Percentiles rank a stretch among this genome's conserved stretches.
phyloP scores from a whole-genome alignment of 2,797 vertebrate genomes.

The Podarcis lilfordi region DNA sequence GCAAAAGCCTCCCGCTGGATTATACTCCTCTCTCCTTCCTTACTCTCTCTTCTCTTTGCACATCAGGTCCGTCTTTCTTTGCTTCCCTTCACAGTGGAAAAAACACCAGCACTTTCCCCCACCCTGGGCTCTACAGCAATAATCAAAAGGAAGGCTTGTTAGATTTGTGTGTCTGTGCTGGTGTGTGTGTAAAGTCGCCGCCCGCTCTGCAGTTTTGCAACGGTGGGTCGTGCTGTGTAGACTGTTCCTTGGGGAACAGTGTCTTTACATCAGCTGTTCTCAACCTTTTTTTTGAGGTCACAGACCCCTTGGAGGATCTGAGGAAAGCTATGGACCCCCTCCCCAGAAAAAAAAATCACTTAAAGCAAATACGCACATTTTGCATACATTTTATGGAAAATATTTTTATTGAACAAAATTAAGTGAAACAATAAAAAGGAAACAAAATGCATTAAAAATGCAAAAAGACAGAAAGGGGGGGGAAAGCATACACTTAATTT shows the following conservation, averaged over 20 bases:
- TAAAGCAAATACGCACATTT: no score
- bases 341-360: no score
- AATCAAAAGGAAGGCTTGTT: background rate
- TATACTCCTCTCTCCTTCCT: background rate
- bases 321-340: no score
- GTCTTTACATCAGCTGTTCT: background rate
- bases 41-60: background rate
- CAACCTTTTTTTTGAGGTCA: no score
- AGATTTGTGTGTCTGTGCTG: background rate
- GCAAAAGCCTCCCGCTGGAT: background rate
- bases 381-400: no score
- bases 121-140: background rate
- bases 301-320: no score
- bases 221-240: background rate
- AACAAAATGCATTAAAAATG: no score
- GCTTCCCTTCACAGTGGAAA: background rate
- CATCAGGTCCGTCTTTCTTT: background rate
- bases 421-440: no score
- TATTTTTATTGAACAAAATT: no score
- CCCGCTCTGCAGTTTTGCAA: constrained; percentile 1
- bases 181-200: constrained; percentile 20
- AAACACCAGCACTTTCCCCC: background rate
- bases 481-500: no score
- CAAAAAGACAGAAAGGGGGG: no score
- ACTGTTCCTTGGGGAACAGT: background rate